These are phyloP conservation scores for Sinohyriopsis cumingii DNA, from an alignment of 2,888 invertebrate genomes.

Conservation along the genomic window DNA sequence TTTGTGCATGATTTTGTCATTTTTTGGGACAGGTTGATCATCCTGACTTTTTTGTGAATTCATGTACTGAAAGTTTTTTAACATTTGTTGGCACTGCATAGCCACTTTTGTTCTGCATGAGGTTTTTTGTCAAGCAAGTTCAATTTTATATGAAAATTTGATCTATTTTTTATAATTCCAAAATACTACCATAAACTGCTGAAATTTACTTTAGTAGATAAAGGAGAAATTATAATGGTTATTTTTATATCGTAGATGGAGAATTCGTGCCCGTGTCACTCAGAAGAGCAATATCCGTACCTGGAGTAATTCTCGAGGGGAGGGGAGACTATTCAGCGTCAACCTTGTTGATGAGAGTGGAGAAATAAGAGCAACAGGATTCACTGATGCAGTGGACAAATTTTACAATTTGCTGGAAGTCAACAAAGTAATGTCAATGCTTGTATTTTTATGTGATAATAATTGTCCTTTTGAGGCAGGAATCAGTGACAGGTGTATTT, in stretches of 20 bases:
- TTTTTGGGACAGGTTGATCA: too few species aligned
- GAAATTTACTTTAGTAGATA: neutral
- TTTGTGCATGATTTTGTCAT: too few species aligned
- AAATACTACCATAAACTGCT: neutral
- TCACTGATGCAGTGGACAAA: slow-evolving; percentile 89
- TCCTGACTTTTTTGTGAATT: too few species aligned
- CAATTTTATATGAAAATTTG: neutral
- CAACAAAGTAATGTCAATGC: slow-evolving; percentile 59
- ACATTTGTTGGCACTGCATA: too few species aligned
- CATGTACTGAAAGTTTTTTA: too few species aligned
- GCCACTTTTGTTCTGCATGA: too few species aligned
- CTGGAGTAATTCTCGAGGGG: slow-evolving; percentile 93
- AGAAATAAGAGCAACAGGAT: slow-evolving; percentile 93
- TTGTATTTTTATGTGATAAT: neutral
- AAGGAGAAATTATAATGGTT: neutral
- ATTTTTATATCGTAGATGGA: slow-evolving; percentile 80
- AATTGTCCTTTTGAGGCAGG: neutral
- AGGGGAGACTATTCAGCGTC: slow-evolving; percentile 94
- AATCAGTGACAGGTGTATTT: neutral
- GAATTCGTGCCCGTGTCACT: slow-evolving; percentile 90
- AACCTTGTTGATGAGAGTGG: slow-evolving; percentile 95
- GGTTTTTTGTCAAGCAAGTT: too few species aligned
- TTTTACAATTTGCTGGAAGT: slow-evolving; percentile 92
- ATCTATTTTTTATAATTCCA: neutral
- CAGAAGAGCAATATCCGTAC: slow-evolving; percentile 85